Evolutionary conservation across 30 jellyfish, hydroid and myxozoan genomes (phyloP), one percentile per base, ranked within the genome.

Genomic region (Aurelia sp.): DNA sequence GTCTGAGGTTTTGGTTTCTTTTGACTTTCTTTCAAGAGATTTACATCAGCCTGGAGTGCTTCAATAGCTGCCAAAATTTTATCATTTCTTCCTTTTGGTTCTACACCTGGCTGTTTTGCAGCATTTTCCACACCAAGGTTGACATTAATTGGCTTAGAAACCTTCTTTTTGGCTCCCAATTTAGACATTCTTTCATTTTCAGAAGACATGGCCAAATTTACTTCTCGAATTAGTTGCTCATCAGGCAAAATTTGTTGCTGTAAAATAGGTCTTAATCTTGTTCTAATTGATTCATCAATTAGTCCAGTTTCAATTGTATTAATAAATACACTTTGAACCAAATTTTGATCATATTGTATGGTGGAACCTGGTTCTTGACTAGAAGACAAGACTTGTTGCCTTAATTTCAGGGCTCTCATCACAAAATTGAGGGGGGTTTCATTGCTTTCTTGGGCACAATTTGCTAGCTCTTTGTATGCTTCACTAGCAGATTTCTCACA

Each of bases 401-500:
- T 18, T 38, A 72, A 48, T 38, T 72, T 72, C 24, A 72, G 67
- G 72, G 67, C 64, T 15, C 82, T 15, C 82, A 72, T 72, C 64
- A 72, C 24, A 38, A 72, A 72, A 72, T 30, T 72, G 38, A 72
- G 70, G 11, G 15, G n/a, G 82, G 50, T 12, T 81, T 48, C 55
- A 77, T 59, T 77, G n/a, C 64, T 59, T 77, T 51, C 88, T 57
- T 77, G 88, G 33, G 60, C 80, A 35, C 60, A 24, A 51, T 77
- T 77, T 12, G 67, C 33, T 8, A 77, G 63, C 44, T 77, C 88
- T 59, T 77, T 30, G 44, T 77, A 77, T 21, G 79, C 79, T 52
- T 21, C 88, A 62, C 77, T 78, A 38, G 89, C 80, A 17, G 89
- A 12, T 63, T 78, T 78, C 35, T 62, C 89, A 65, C 89, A 78